A percentile compares a stretch with the other conserved stretches of the same genome.
Evolutionary conservation across 1,140 invertebrate species (phyloP).

Genomic region (Ceratina japonica): DNA sequence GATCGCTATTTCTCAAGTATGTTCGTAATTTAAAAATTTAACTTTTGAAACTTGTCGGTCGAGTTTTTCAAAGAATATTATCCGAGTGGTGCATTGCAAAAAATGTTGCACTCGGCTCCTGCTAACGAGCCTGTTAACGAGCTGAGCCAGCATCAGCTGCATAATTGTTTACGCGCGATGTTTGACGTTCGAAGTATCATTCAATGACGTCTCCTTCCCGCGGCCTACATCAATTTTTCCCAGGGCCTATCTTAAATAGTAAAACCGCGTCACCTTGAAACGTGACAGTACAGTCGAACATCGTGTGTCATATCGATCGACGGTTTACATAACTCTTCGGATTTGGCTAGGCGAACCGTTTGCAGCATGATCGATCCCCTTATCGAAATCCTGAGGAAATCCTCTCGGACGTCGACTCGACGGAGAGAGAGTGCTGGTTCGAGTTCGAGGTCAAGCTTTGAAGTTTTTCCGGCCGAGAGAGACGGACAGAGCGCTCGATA

Average conservation of each 20-base stretch:
- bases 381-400: not conserved
- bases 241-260: no score
- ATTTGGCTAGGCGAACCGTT: no score
- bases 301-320: constrained; percentile 1
- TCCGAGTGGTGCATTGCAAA: no score
- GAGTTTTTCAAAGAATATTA: no score
- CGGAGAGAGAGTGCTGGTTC: not conserved
- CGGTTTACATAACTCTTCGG: not conserved
- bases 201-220: not conserved
- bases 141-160: not conserved
- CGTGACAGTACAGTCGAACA: not conserved
- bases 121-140: constrained; percentile 6
- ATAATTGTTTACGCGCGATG: not conserved
- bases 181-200: not conserved
- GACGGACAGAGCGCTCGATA: not conserved
- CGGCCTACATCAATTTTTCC: no score
- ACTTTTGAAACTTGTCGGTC: no score
- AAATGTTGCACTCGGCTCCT: not conserved
- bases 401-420: not conserved
- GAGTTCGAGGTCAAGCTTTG: constrained; percentile 5
- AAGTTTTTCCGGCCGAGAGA: not conserved
- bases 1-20: not conserved
- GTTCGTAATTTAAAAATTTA: no score
- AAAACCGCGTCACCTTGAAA: not conserved
- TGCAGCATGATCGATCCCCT: not conserved